Base-by-base conservation (phyloP, 2,113 vertebrate genomes). In the Fukomys damarensis region DNA sequence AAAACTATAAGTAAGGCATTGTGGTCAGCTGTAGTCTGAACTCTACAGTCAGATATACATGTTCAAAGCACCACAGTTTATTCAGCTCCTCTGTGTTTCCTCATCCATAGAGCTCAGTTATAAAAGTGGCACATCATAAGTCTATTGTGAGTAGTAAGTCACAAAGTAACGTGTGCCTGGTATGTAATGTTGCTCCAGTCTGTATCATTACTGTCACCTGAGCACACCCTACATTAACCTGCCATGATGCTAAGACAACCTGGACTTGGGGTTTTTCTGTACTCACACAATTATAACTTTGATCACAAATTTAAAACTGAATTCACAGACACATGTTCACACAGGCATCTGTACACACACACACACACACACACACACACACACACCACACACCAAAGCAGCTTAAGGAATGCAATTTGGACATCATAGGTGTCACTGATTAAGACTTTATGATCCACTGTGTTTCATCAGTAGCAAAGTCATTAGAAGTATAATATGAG, bases 301-400 rank as follows among this genome's bases (percentile, higher is more conserved):
- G 76, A 32, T 92, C 24, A 95, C 26, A 90, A 52, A 52, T 32
- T 90, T 91, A 94, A 96, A 77, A 91, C 43, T 96, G 38, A 88
- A 32, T 88, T 82, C 61, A 79, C 16, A 54, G 13, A 56, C 38
- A 61, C 52, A 92, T 8, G 66, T 52, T 46, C 56, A 61, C 59
- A 59, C 58, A 24, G 8, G 10, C 4, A 80, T 1, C 58, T 28
- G 58, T 7, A 76, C 49, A 83, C 30, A 20, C 28, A 13, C 7
- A n/a, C 56, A 41, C 16, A 58, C 43, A 46, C 7, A 72, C 26
- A 66, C 22, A 91, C 59, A 24, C 70, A 86, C 4, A 11, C 52
- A 56, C 54, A 56, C 13, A 56, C n/a, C 17, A 81, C 2, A 74
- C 1, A 56, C 17, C 30, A 43, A 3, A 70, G 4, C 3, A 65